Conservation (phyloP, 2,797 vertebrate species). For the Hybognathus amarus region DNA sequence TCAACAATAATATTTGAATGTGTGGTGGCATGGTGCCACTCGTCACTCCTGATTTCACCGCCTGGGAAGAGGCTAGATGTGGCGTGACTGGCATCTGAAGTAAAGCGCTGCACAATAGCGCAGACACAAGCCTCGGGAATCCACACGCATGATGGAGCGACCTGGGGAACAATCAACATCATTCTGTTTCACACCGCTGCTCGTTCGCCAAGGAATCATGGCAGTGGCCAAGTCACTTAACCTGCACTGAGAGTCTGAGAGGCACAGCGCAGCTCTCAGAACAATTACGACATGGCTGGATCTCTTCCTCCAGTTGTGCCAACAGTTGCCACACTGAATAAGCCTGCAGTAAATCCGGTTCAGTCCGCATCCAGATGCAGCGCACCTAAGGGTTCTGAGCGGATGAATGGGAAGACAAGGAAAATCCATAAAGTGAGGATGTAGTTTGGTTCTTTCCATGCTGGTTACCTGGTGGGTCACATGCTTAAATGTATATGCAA, state of each 20-base stretch:
- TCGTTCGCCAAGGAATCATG: constrained; percentile 65
- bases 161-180: constrained; percentile 64
- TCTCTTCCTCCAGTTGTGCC: constrained; percentile 58
- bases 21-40: constrained; percentile 28
- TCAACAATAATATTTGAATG: constrained; percentile 18
- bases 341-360: constrained; percentile 7
- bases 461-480: neutral
- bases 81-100: constrained; percentile 26
- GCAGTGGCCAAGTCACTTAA: constrained; percentile 65
- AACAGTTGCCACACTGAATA: constrained; percentile 24
- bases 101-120: constrained; percentile 42
- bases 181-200: constrained; percentile 64
- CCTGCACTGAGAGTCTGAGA: constrained; percentile 67
- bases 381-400: neutral
- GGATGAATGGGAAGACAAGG: neutral
- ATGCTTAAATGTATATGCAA: neutral
- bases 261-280: constrained; percentile 59
- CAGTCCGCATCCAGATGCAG: neutral
- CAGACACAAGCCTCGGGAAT: neutral
- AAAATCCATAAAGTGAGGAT: neutral
- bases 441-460: neutral
- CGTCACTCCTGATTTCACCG: constrained; percentile 23
- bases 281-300: constrained; percentile 67
- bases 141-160: constrained; percentile 32
- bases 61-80: constrained; percentile 38